phyloP scores from a whole-genome alignment of 2,888 invertebrate species.

The Drosophila niveifrons region DNA sequence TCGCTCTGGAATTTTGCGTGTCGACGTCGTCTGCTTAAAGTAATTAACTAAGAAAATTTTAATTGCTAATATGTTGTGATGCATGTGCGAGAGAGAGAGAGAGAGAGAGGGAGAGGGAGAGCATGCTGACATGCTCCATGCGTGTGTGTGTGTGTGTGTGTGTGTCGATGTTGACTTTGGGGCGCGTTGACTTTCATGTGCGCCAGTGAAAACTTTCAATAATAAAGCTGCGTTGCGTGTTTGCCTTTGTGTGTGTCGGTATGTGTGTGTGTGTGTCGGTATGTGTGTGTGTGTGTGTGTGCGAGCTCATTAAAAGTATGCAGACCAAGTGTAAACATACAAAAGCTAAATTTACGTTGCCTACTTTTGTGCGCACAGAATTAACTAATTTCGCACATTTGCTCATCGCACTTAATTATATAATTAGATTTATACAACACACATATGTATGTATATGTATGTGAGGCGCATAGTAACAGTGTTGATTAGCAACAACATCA shows the following conservation, averaged over 20 bases:
- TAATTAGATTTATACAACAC: conserved; percentile 56
- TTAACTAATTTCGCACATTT: conserved; percentile 67
- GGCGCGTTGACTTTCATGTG: conserved; percentile 45
- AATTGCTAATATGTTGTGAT: conserved; percentile 85
- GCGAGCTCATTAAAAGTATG: conserved; percentile 74
- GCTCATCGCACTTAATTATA: conserved; percentile 58
- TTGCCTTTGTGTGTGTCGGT: conserved; percentile 4
- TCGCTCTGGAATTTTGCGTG: conserved; percentile 62
- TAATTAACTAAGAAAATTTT: conserved; percentile 85
- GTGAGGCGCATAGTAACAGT: neutral
- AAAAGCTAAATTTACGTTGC: conserved; percentile 61
- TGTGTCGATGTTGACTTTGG: conserved; percentile 35
- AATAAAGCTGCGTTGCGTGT: conserved; percentile 46
- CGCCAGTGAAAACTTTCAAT: conserved; percentile 64
- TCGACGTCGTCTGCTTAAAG: conserved; percentile 79
- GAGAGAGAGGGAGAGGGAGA: conserved; percentile 25
- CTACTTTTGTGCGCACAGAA: conserved; percentile 74
- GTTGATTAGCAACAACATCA: conserved; percentile 45
- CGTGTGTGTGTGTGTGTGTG: conserved; percentile 39
- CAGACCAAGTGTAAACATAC: conserved; percentile 37
- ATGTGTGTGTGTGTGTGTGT: conserved; percentile 28
- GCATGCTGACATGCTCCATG: conserved; percentile 69
- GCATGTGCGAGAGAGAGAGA: conserved; percentile 60
- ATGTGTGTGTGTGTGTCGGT: conserved; percentile 1
- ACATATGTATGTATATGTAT: neutral